Conservation (phyloP, 2,888 invertebrate genomes). For the Spilarctia lutea region DNA sequence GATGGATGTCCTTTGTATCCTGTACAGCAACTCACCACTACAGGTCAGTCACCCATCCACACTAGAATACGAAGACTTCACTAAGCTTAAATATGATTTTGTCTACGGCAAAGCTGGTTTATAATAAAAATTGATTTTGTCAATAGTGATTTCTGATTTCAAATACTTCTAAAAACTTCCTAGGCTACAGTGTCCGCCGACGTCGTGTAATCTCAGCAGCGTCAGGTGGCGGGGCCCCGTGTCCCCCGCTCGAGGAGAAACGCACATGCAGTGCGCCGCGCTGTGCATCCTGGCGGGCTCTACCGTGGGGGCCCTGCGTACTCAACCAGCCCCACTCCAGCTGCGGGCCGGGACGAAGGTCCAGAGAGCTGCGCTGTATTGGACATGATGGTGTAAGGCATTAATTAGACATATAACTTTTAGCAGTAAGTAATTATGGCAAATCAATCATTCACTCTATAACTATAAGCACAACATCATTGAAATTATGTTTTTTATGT, state of each 20-base stretch:
- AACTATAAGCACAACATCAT: not conserved
- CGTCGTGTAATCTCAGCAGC: constrained; percentile 81
- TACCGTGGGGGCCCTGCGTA: constrained; percentile 85
- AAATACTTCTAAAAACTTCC: no score
- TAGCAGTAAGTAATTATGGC: not conserved
- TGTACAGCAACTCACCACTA: constrained; percentile 81
- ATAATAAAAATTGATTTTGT: not conserved
- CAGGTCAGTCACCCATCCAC: constrained; percentile 61
- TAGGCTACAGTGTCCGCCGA: constrained; percentile 81
- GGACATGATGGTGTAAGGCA: constrained; percentile 83
- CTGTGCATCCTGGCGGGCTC: constrained; percentile 83
- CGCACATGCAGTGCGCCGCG: constrained; percentile 84
- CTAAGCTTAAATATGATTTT: not conserved
- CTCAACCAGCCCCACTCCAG: constrained; percentile 74
- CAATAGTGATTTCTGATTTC: not conserved
- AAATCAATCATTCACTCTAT: not conserved
- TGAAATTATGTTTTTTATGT: no score
- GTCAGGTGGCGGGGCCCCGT: constrained; percentile 83
- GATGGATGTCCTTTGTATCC: constrained; percentile 83
- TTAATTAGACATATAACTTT: not conserved
- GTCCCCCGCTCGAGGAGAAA: constrained; percentile 85
- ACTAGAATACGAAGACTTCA: not conserved
- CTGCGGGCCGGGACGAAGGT: constrained; percentile 88
- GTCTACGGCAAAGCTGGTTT: not conserved
- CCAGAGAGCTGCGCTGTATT: constrained; percentile 85